These are phyloP conservation scores for Spodoptera littoralis DNA, from an alignment of 2,888 invertebrate genomes.

Conservation along the genomic window DNA sequence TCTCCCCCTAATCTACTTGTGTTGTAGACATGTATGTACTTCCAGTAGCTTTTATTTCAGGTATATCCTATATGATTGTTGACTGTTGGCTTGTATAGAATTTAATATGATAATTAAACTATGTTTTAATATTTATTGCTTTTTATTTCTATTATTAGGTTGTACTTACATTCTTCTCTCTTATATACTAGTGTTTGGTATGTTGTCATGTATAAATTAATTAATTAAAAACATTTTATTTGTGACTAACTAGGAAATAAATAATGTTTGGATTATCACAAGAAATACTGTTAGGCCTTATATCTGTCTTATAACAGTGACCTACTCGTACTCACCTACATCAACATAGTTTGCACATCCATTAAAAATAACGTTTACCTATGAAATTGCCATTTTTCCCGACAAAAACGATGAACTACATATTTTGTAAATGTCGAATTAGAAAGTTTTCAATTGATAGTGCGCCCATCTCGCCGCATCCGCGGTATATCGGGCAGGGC, in stretches of 20 bases:
- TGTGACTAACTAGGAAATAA: background rate
- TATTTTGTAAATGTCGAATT: no score
- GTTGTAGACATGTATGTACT: constrained; percentile 44
- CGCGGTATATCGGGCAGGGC: constrained; percentile 76
- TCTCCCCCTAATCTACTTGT: constrained; percentile 16
- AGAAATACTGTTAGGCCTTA: no score
- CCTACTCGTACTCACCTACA: no score
- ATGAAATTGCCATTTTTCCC: no score
- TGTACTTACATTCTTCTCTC: background rate
- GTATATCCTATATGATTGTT: constrained; percentile 46
- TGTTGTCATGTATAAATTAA: background rate
- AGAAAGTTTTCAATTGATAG: constrained; percentile 26
- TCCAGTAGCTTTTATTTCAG: constrained; percentile 38
- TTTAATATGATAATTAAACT: constrained; percentile 41
- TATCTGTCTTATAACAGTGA: no score
- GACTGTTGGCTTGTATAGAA: constrained; percentile 62
- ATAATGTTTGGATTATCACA: no score
- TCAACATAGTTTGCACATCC: no score
- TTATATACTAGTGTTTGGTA: constrained; percentile 21
- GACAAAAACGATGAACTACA: no score
- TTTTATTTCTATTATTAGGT: constrained; percentile 14
- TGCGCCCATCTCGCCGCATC: constrained; percentile 68
- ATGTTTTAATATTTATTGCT: constrained; percentile 38
- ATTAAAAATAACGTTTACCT: no score
- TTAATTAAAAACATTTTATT: background rate